Base-by-base conservation (phyloP, 2,888 invertebrate species). In the Pimpla rufipes region DNA sequence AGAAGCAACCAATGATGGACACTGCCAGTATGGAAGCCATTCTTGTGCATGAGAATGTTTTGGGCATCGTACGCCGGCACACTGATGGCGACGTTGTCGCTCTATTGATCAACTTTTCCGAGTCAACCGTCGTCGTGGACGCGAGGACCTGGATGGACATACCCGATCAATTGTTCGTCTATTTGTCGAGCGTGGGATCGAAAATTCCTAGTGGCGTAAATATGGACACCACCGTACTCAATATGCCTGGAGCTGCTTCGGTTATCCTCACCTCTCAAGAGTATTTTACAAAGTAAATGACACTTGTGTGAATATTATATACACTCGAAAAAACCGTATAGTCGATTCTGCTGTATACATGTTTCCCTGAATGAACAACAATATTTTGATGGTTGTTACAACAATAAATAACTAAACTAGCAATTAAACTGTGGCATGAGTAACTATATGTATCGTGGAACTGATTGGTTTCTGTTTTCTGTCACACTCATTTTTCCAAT, bases 1-100 rank as follows among this genome's bases (percentile, higher is more conserved):
- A 95, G 42, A 91, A 91, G 47, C 92, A 93, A 68, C 88, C 91
- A 11, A 92, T 94, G 0, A 87, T 95, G 0, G 93, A 93, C 10
- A 92, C 93, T 50, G 94, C 95, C 0, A 89, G 88, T 11, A 88
- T 92, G 81, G 90, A 93, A 79, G 86, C 94, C 10, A 11, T 70
- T 18, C 67, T 87, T 0, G 85, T 84, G 13, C 78, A 76, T 0
- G 84, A 87, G 2, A 80, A 88, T 40, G 84, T 89, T 10, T 81
- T 89, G 10, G 87, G 81, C 8, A 75, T 90, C 13, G 79, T 88
- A 6, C 82, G 89, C 55, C 79, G 86, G 52, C 35, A 35, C 8
- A 1, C 37, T 2, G 18, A 18, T 2, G 40, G n/a, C 18, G 18
- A 10, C 16, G 18, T 37, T 18, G 59, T 59, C 6, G 62, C 18